Evolutionary conservation across 2,113 vertebrate genomes (phyloP).

Genomic region (Elephas maximus): DNA sequence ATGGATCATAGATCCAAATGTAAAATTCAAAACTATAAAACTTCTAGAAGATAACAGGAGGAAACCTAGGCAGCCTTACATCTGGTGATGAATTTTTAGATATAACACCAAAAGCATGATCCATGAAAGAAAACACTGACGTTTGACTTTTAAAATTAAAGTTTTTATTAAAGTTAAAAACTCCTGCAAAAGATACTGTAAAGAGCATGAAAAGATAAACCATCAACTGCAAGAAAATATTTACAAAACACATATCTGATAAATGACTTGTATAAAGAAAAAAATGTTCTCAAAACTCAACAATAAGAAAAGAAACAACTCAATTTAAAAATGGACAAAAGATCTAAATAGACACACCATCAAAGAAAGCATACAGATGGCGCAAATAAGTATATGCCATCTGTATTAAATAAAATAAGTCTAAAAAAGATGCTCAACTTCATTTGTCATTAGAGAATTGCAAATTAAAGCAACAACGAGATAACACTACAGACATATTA

Average conservation of each 20-base stretch:
- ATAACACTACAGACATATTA: no score
- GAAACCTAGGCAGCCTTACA: no score
- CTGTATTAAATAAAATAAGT: no score
- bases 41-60: background rate
- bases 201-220: background rate
- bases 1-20: background rate
- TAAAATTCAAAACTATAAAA: background rate
- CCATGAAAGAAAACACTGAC: background rate
- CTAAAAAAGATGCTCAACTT: no score
- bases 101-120: no score
- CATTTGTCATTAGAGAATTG: no score
- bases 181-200: background rate
- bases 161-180: slow-evolving; percentile 25
- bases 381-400: no score
- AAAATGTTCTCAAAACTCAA: background rate
- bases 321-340: no score
- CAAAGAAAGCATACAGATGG: no score
- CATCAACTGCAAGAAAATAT: background rate
- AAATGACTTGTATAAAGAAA: background rate
- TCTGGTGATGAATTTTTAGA: no score
- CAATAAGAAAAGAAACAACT: background rate
- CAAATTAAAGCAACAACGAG: no score
- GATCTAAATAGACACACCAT: no score
- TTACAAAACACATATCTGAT: background rate
- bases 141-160: background rate